Base-by-base conservation (phyloP, 2,113 vertebrate species). In the Casuarius casuarius region DNA sequence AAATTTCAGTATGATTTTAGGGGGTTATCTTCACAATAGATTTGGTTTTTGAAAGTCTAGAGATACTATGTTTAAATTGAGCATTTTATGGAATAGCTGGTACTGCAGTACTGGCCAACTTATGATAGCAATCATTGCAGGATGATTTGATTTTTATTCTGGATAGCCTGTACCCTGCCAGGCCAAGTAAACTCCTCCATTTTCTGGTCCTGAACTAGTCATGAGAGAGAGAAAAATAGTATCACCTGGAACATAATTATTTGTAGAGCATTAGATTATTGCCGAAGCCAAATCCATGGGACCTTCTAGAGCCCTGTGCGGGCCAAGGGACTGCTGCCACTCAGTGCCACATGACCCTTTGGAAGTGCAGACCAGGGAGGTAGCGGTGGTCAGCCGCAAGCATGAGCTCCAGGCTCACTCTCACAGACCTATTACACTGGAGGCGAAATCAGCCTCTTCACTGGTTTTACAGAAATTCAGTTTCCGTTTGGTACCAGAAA, bases 381-480 rank as follows among this genome's bases (percentile, higher is more conserved):
- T 8, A 17, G 56, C 16, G 40, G 33, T 38, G 25, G 17, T 48
- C 77, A 75, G n/a, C 10, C 78, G 42, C 49, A 44, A 31, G 7
- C 10, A 14, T 0, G 0, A 40, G 38, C 51, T 82, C 78, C 61
- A 28, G 1, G 1, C 5, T 72, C 25, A n/a, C 23, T 40, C 20
- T 87, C 31, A 11, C n/a, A 80, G 84, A 65, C 2, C 2, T 12
- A 40, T 74, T 92, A 81, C 91, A 84, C 5, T 44, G 14, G 12
- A 21, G 18, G 49, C 31, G 26, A 84, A 92, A 83, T 46, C 0
- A 0, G 8, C 35, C 7, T 93, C 12, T 28, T 38, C 15, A 33
- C 23, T 44, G 15, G 33, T 80, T 21, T 21, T 72, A 28, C 40
- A 92, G 73, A 56, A 78, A n/a, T 49, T 67, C 28, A 10, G 2